Conservation (phyloP, 2,113 vertebrate species). For the Paratilapia polleni region DNA sequence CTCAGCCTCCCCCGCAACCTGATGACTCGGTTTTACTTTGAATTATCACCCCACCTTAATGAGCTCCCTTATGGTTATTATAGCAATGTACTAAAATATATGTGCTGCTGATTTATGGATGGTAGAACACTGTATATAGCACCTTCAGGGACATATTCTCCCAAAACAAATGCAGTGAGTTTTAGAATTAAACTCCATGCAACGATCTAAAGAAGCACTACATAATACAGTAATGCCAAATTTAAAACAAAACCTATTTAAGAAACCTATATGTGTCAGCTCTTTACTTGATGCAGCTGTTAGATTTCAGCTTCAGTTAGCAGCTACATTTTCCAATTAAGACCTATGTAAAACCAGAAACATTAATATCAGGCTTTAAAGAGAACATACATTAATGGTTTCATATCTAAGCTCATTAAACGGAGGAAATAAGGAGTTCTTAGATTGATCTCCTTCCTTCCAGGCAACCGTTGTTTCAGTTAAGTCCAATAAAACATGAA, state of each 20-base stretch:
- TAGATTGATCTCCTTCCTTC: neutral
- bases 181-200: neutral
- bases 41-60: conserved; percentile 2
- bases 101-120: neutral
- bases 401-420: conserved; percentile 1
- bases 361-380: neutral
- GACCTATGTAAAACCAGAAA: neutral
- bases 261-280: neutral
- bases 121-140: neutral
- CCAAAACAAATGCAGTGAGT: neutral
- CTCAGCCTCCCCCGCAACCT: neutral
- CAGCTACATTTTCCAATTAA: too few relatives aligned
- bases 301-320: neutral
- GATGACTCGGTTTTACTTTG: neutral
- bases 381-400: neutral
- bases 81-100: neutral
- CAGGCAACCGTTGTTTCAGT: neutral
- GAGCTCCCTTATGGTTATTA: neutral
- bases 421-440: neutral
- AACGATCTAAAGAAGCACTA: neutral
- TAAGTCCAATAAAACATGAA: conserved; percentile 2
- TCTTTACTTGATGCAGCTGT: neutral
- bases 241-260: too few relatives aligned
- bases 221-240: too few relatives aligned
- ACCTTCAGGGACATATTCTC: neutral